Percentiles rank a stretch among this genome's conserved stretches.
These are phyloP conservation scores for Physocephala rufipes DNA, from an alignment of 2,888 invertebrate species.

Conservation along the genomic window DNA sequence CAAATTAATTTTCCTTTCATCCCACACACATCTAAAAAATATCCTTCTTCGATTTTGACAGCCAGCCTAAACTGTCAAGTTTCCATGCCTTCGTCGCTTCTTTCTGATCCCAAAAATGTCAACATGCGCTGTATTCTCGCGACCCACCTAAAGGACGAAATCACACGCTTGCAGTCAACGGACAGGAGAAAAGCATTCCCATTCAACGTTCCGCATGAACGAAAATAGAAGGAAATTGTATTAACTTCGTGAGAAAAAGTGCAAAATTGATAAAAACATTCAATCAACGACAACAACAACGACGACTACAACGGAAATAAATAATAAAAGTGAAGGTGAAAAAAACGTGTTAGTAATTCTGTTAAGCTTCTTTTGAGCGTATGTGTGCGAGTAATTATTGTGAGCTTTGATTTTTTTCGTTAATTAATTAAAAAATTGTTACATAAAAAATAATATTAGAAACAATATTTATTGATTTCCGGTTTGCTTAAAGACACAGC, in stretches of 20 bases:
- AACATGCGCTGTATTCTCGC: too few species aligned
- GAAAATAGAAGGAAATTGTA: neutral
- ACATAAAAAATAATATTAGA: neutral
- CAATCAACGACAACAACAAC: too few species aligned
- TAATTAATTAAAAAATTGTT: constrained; percentile 7
- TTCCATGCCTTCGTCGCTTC: too few species aligned
- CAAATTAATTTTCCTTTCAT: too few species aligned
- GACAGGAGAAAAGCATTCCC: constrained; percentile 18
- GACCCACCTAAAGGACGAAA: neutral
- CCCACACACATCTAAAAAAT: too few species aligned
- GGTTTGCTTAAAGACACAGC: constrained; percentile 22
- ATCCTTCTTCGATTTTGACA: too few species aligned
- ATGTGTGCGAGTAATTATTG: constrained; percentile 19
- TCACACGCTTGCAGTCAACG: neutral
- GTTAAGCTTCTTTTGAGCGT: neutral
- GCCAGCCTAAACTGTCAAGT: too few species aligned
- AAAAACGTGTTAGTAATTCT: constrained; percentile 23
- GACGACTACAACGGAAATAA: neutral
- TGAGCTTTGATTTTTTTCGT: neutral
- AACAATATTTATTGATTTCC: constrained; percentile 23
- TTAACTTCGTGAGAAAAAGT: constrained; percentile 5
- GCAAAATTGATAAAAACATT: neutral
- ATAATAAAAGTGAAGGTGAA: neutral
- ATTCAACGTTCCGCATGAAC: neutral
- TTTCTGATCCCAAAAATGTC: too few species aligned